Evolutionary conservation across 1,140 invertebrate genomes (phyloP).

Genomic region (Drosophila kanapiae): DNA sequence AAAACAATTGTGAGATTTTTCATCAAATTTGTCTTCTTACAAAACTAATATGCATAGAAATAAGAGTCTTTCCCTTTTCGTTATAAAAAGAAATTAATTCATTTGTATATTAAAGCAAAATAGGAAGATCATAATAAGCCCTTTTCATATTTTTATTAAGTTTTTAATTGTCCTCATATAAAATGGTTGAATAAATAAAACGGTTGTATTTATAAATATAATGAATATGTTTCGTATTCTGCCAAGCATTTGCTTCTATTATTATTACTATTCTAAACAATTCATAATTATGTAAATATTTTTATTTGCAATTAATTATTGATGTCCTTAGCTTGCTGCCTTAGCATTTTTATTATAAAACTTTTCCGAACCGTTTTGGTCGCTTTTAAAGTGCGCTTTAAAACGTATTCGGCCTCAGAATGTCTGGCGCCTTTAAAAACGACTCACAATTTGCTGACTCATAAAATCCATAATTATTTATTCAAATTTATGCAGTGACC

Average conservation of each 20-base stretch:
- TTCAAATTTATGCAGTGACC: slow-evolving; percentile 33
- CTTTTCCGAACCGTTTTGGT: too few species aligned
- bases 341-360: background rate
- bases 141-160: background rate
- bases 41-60: background rate
- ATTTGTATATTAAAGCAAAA: background rate
- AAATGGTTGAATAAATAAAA: background rate
- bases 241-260: background rate
- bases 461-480: slow-evolving; percentile 2
- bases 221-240: background rate
- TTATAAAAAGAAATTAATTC: background rate
- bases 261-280: background rate
- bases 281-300: background rate
- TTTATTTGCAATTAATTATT: background rate
- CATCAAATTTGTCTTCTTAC: too few species aligned
- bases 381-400: background rate
- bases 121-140: background rate
- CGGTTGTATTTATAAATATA: background rate
- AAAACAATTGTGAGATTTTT: background rate
- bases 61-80: background rate
- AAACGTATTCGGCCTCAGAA: slow-evolving; percentile 4
- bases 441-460: background rate
- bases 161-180: background rate
- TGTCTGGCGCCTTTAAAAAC: slow-evolving; percentile 1
- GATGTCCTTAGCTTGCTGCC: too few species aligned